Evolutionary conservation across 2,113 vertebrate genomes (phyloP), one percentile per base, ranked within the genome.

Genomic region (Psilopsiagon aymara): DNA sequence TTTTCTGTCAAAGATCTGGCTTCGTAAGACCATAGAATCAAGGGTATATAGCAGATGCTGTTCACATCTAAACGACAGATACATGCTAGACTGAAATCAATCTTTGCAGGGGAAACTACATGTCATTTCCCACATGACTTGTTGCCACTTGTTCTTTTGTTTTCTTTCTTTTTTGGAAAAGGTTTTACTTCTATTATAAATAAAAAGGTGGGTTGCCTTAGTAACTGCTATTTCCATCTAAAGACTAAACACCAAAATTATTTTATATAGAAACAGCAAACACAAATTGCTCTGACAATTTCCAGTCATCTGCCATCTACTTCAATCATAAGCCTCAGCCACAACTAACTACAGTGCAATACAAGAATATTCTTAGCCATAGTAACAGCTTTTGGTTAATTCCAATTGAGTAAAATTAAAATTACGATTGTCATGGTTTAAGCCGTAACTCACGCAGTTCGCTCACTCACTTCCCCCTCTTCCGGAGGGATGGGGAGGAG

Each of bases 231-330:
- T 81, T 83, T 83, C 71, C 47, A 39, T 29, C 31, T 29, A 92
- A 78, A 57, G 80, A 49, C 39, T 62, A 79, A 85, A 77, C 7
- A 74, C 17, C 82, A 79, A 87, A 91, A 88, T 19, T 5, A 86
- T 78, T 88, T 70, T 62, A 68, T n/a, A 69, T 6, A 94, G 64
- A 78, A 96, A 81, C 3, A 88, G 80, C 33, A 93, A 94, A 67
- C 1, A 13, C 13, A 92, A 95, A 92, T 41, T 55, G 39, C 76
- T 92, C 69, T 55, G 60, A 80, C 51, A 88, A 28, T 64, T 74
- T 88, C 47, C 60, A 93, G 55, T 88, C 82, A 68, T 33, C 83
- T 92, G 57, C 25, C 9, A 4, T 55, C 28, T 81, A 75, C 39
- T 81, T 90, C 43, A 69, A n/a, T 57, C 47, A n/a, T 17, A 86